These are phyloP conservation scores for Nematostella vectensis DNA, from an alignment of 92 coral and sea anemone genomes.

Conservation along the genomic window DNA sequence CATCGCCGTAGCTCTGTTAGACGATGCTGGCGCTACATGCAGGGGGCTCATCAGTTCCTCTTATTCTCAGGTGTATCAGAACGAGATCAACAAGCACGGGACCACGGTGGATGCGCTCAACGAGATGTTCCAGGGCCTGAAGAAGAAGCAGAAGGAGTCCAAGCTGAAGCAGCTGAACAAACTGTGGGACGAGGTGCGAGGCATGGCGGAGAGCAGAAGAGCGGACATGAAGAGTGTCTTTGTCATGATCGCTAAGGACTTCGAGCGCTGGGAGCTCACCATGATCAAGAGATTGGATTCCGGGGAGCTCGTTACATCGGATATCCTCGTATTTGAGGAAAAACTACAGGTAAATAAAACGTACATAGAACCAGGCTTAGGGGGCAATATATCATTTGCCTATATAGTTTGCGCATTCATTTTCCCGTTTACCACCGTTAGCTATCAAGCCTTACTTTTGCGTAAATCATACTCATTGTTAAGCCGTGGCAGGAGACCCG, in stretches of 20 bases:
- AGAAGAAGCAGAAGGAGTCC: conserved; percentile 91
- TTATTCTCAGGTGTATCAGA: conserved; percentile 56
- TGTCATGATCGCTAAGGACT: conserved; percentile 76
- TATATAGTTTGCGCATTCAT: no score
- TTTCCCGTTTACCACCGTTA: no score
- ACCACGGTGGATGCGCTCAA: conserved; percentile 85
- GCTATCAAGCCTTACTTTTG: no score
- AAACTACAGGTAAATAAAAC: conserved; percentile 57
- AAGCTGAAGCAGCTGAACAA: conserved; percentile 86
- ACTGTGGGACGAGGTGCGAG: conserved; percentile 77
- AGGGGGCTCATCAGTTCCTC: not conserved
- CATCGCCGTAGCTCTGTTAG: no score
- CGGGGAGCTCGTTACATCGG: conserved; percentile 86
- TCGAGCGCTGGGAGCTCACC: conserved; percentile 82
- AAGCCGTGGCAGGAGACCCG: no score
- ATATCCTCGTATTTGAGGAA: conserved; percentile 89
- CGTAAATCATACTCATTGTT: no score
- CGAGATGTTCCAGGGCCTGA: conserved; percentile 82
- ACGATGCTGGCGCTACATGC: no score
- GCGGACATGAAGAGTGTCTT: conserved; percentile 91
- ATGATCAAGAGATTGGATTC: conserved; percentile 85
- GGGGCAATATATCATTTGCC: no score
- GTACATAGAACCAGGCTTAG: no score
- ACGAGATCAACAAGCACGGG: conserved; percentile 85
- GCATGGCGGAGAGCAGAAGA: conserved; percentile 52